Evolutionary conservation across 2,888 invertebrate species (phyloP).

Genomic region (Pandemis corylana): DNA sequence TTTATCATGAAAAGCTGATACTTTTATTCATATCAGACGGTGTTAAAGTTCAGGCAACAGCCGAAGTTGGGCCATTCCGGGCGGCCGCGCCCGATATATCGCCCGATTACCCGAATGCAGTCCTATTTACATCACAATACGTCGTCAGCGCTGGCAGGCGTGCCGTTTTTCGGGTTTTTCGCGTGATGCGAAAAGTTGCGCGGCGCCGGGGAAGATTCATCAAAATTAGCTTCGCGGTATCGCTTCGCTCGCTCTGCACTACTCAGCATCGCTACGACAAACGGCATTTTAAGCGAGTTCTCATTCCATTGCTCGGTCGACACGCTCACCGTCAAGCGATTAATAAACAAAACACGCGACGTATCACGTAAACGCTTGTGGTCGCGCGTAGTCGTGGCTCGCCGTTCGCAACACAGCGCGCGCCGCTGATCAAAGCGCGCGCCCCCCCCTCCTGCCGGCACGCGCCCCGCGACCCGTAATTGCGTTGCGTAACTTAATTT

Average conservation of each 20-base stretch:
- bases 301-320: too few relatives aligned
- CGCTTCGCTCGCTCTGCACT: background rate
- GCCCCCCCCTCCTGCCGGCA: background rate
- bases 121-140: constrained; percentile 38
- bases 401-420: too few relatives aligned
- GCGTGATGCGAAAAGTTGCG: constrained; percentile 40
- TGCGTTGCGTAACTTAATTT: constrained; percentile 43
- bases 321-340: too few relatives aligned
- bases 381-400: too few relatives aligned
- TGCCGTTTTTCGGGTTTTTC: constrained; percentile 24
- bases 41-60: constrained; percentile 26
- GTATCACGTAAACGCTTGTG: too few relatives aligned
- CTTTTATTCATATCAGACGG: constrained; percentile 30
- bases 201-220: constrained; percentile 45
- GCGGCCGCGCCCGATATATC: constrained; percentile 19
- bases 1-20: constrained; percentile 28
- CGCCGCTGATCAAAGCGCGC: constrained; percentile 53
- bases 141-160: constrained; percentile 2
- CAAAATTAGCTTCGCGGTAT: constrained; percentile 44
- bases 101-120: constrained; percentile 26
- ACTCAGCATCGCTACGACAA: too few relatives aligned
- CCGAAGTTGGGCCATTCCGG: constrained; percentile 30
- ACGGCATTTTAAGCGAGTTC: background rate
- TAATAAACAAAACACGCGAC: too few relatives aligned
- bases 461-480: constrained; percentile 34